These are phyloP conservation scores for Accipiter badius DNA, from an alignment of 2,797 vertebrate species.

Conservation along the genomic window DNA sequence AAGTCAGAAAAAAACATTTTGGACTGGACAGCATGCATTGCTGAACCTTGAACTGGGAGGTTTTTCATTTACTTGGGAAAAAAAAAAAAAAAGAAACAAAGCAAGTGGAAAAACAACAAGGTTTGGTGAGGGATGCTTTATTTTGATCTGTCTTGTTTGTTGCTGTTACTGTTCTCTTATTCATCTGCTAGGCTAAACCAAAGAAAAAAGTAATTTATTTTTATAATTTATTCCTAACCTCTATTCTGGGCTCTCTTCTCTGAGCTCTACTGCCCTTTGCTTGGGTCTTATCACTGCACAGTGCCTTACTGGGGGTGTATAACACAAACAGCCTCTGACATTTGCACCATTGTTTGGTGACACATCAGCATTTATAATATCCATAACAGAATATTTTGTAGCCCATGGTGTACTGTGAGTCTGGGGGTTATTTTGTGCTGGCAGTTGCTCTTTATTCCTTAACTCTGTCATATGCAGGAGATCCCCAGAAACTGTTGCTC, in stretches of 20 bases:
- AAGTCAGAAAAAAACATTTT: background rate
- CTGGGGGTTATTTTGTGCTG: background rate
- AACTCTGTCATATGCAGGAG: slow-evolving; percentile 18
- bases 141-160: background rate
- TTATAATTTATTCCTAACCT: background rate
- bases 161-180: background rate
- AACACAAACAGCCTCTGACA: background rate
- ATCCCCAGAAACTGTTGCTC: slow-evolving; percentile 2
- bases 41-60: background rate
- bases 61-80: background rate
- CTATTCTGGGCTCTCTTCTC: background rate
- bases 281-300: background rate
- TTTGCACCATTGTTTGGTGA: slow-evolving; percentile 20
- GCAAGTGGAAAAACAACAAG: background rate
- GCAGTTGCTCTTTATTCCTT: slow-evolving; percentile 11
- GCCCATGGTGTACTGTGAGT: background rate
- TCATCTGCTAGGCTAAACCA: background rate
- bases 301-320: background rate
- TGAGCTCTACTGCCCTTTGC: background rate
- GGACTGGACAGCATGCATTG: background rate
- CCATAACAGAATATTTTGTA: slow-evolving; percentile 4
- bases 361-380: slow-evolving; percentile 17
- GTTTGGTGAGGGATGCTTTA: background rate
- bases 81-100: background rate
- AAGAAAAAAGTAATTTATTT: background rate